Evolutionary conservation across 2,888 invertebrate species (phyloP).

Genomic region (Blastobasis adustella): DNA sequence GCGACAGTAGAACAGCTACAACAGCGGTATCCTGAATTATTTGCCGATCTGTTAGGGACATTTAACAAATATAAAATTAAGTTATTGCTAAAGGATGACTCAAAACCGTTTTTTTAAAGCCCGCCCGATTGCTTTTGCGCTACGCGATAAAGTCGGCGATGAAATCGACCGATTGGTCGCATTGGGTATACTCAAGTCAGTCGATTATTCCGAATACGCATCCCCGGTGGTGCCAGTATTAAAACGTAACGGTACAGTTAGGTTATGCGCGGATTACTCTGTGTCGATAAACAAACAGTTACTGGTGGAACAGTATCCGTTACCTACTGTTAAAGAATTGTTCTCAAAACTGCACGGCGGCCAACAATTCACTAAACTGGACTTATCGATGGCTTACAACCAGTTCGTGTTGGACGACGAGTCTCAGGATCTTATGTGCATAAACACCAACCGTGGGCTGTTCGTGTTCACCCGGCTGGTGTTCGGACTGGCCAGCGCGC

Average conservation of each 20-base stretch:
- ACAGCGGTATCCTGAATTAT: too few relatives aligned
- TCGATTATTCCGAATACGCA: not conserved
- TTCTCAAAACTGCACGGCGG: conserved; percentile 2
- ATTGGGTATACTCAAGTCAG: too few relatives aligned
- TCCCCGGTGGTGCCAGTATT: not conserved
- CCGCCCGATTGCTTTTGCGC: not conserved
- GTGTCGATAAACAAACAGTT: conserved; percentile 5
- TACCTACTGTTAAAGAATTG: conserved; percentile 4
- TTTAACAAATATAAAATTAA: conserved; percentile 5
- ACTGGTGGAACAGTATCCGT: conserved; percentile 2
- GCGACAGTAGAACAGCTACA: too few relatives aligned
- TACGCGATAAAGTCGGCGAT: not conserved
- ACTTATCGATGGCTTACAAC: conserved; percentile 2
- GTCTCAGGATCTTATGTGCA: conserved; percentile 6
- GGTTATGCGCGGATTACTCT: not conserved
- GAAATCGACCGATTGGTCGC: too few relatives aligned
- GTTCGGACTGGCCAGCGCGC: conserved; percentile 10
- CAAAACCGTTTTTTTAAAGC: not conserved
- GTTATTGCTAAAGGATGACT: not conserved
- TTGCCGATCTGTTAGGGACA: conserved; percentile 3
- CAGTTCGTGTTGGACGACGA: conserved; percentile 4
- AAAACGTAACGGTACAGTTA: not conserved
- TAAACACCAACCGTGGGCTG: conserved; percentile 8
- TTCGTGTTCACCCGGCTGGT: conserved; percentile 10
- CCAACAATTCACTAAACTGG: conserved; percentile 1